These are phyloP conservation scores for Phymastichus coffea DNA, from an alignment of 1,140 invertebrate species.

Conservation along the genomic window DNA sequence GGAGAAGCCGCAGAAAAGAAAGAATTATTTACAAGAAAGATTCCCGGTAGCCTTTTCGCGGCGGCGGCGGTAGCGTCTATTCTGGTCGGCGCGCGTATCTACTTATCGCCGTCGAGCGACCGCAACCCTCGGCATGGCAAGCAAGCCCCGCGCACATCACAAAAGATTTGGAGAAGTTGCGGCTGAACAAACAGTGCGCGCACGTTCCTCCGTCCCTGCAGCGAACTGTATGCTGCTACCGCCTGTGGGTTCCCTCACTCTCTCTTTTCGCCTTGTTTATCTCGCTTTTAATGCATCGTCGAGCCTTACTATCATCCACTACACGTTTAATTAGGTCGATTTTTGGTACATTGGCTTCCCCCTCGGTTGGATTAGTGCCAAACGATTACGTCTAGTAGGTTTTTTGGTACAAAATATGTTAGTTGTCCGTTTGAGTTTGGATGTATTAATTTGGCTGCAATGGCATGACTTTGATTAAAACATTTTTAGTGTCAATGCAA, in stretches of 20 bases:
- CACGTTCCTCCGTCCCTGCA: conserved; percentile 3
- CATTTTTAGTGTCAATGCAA: too few species aligned
- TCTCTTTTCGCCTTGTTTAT: conserved; percentile 5
- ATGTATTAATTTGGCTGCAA: too few species aligned
- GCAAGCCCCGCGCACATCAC: conserved; percentile 16
- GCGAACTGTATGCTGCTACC: too few species aligned
- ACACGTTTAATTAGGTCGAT: conserved; percentile 22
- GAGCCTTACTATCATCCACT: background rate
- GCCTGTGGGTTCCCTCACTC: background rate
- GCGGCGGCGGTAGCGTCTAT: conserved; percentile 13
- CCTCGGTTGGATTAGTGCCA: too few species aligned
- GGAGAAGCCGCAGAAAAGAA: background rate
- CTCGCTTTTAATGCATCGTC: conserved; percentile 11
- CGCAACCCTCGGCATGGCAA: background rate
- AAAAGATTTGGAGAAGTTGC: conserved; percentile 44
- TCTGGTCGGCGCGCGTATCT: conserved; percentile 14
- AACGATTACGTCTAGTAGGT: too few species aligned
- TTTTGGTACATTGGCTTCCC: too few species aligned
- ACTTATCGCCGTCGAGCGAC: conserved; percentile 8
- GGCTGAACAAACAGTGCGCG: conserved; percentile 41
- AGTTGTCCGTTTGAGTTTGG: too few species aligned
- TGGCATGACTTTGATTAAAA: too few species aligned
- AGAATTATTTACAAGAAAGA: conserved; percentile 25
- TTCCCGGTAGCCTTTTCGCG: conserved; percentile 22
- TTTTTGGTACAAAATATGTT: conserved; percentile 11